phyloP scores from a whole-genome alignment of 2,888 invertebrate genomes.

The Malacosoma neustria region DNA sequence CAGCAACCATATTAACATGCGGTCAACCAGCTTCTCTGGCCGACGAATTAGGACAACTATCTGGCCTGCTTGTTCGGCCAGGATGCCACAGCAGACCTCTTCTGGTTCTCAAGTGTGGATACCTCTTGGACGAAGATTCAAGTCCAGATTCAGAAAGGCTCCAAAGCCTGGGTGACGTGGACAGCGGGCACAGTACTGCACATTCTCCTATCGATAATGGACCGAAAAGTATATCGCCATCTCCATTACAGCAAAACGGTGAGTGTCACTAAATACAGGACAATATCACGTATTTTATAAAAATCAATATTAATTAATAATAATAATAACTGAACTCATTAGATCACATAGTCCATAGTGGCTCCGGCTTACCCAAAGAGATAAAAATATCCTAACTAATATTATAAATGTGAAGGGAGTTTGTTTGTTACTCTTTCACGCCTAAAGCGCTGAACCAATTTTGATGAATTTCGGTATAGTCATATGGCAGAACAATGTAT shows the following conservation, averaged over 20 bases:
- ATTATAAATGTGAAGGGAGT: no score
- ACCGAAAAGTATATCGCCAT: slow-evolving; percentile 89
- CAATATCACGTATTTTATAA: no score
- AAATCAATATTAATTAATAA: no score
- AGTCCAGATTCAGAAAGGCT: slow-evolving; percentile 91
- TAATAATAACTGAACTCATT: no score
- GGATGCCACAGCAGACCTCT: slow-evolving; percentile 71
- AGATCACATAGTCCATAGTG: no score
- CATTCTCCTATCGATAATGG: slow-evolving; percentile 90
- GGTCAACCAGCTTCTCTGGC: slow-evolving; percentile 79
- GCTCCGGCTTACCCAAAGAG: no score
- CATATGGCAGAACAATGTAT: no score
- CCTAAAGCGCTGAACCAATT: no score
- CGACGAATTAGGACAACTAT: slow-evolving; percentile 77
- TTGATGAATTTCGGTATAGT: no score
- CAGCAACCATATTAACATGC: slow-evolving; percentile 78
- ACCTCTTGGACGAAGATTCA: slow-evolving; percentile 85
- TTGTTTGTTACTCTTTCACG: no score
- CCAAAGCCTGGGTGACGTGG: slow-evolving; percentile 83
- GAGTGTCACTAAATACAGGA: no score
- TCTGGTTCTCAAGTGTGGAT: slow-evolving; percentile 82
- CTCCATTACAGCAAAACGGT: slow-evolving; percentile 74
- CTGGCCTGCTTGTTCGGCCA: slow-evolving; percentile 47
- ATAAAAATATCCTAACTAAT: no score
- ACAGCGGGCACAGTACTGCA: slow-evolving; percentile 93